These are phyloP conservation scores for Mus spicilegus DNA, from an alignment of 2,113 vertebrate species.

Conservation along the genomic window DNA sequence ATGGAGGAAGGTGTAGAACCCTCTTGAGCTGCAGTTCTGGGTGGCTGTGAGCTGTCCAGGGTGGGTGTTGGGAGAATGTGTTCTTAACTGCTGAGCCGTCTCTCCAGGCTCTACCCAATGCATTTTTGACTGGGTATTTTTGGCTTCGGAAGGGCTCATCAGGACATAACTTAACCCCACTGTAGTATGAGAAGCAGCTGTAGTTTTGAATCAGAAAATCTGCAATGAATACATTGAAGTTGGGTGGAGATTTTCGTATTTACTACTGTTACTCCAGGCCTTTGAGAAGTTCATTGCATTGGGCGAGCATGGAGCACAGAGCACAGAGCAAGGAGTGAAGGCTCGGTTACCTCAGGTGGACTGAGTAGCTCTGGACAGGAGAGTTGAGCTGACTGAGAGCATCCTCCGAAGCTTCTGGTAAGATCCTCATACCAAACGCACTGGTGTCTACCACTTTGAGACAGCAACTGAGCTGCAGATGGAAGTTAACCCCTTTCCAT, in stretches of 20 bases:
- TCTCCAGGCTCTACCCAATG: neutral
- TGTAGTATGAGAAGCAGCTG: neutral
- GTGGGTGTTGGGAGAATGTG: neutral
- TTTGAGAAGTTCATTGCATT: neutral
- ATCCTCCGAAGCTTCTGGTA: neutral
- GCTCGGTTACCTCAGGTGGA: neutral
- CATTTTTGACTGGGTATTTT: neutral
- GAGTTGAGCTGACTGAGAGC: neutral
- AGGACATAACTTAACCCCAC: neutral
- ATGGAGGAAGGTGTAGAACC: too few species aligned
- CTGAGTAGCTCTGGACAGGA: neutral
- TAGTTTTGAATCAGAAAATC: neutral
- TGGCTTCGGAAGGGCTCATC: too few species aligned
- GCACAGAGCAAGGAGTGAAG: fast-evolving
- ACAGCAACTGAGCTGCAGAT: neutral
- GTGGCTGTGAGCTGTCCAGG: neutral
- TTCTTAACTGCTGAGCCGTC: neutral
- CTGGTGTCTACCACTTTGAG: neutral
- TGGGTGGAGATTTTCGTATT: neutral
- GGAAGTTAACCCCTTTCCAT: neutral
- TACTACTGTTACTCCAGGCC: neutral
- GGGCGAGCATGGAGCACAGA: neutral
- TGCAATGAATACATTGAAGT: neutral
- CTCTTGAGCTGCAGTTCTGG: neutral
- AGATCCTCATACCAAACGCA: neutral